Base-by-base conservation (phyloP, 1,140 invertebrate species). In the Condylostylus longicornis region DNA sequence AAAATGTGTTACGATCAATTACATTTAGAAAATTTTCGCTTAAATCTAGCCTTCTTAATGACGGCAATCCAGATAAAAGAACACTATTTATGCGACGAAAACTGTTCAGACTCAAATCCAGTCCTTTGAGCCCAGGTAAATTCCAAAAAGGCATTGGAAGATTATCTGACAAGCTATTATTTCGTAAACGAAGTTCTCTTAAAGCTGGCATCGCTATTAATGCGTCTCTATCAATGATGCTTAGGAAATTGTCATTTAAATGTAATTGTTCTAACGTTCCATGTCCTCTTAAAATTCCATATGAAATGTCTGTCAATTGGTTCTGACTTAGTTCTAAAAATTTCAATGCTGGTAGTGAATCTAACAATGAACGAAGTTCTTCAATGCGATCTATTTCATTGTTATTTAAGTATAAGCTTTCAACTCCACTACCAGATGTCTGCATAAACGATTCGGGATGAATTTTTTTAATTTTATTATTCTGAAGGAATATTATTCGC, bases 391-490 rank as follows among this genome's bases (percentile, higher is more conserved):
- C 72, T 6, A 87, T 71, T 49, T 81, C 71, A 51, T 87, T 88
- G 40, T 77, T 68, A 13, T 77, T 72, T 5, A 86, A 58, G 62
- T 70, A 75, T 10, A 89, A 53, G 47, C 85, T 79, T 55, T 87
- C 82, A 17, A 88, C 62, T 7, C 71, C 69, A 44, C 71, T 78
- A 5, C 70, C 71, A 0, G 71, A 73, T 28, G 74, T 64, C 42
- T 82, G 79, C 2, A 81, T 62, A 56, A 87, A 80, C 41, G 82
- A 79, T 48, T 85, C 79, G 1, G 81, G 79, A 49, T 86, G 79
- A 19, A 88, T 72, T 37, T 75, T 67, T 17, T 72, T 67, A n/a
- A 90, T 71, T 13, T 70, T 61, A 59, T 90, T 90, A 39, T 77
- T 70, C 54, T 79, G 83, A 37, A 90, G 61, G 51, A 87, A 77